These are phyloP conservation scores for Glyphotaelius pellucidus DNA, from an alignment of 2,888 invertebrate genomes.

Conservation along the genomic window DNA sequence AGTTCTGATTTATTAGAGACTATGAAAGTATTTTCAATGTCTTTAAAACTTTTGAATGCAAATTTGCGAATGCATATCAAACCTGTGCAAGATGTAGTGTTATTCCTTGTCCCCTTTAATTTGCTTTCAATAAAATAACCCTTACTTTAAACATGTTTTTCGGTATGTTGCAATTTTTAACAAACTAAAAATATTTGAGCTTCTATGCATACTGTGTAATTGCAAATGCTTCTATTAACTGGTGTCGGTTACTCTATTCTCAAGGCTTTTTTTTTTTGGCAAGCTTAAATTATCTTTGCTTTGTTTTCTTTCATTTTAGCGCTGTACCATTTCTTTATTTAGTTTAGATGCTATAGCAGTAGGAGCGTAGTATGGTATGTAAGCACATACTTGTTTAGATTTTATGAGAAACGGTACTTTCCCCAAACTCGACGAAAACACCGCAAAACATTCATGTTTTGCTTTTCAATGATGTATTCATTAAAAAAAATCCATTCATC, in stretches of 20 bases:
- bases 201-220: background rate
- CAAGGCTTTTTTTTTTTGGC: background rate
- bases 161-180: background rate
- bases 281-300: background rate
- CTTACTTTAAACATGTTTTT: background rate
- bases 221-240: background rate
- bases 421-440: background rate
- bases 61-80: background rate
- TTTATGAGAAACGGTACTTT: background rate
- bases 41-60: background rate
- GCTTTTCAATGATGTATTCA: no score
- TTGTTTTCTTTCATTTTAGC: background rate
- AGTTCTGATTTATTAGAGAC: background rate
- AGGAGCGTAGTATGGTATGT: background rate
- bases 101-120: background rate
- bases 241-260: background rate
- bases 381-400: background rate
- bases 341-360: background rate
- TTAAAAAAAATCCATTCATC: no score
- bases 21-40: background rate
- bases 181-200: background rate
- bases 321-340: background rate
- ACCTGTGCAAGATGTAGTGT: background rate
- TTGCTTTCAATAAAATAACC: background rate
- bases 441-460: no score